Conservation (phyloP, 2,113 vertebrate genomes). For the Lepisosteus oculatus region DNA sequence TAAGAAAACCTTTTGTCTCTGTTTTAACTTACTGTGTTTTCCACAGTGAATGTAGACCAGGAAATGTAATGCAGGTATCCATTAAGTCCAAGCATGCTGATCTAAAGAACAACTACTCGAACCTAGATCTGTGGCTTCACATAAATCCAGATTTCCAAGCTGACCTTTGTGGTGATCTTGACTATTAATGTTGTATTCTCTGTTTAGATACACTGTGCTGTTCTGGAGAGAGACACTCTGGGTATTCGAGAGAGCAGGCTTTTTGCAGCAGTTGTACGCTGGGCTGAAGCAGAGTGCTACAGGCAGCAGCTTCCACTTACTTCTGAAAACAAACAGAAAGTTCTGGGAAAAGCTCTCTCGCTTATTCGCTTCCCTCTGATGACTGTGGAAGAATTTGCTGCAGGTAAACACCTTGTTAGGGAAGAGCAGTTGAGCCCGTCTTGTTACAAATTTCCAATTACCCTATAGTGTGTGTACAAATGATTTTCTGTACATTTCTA, state of each 20-base stretch:
- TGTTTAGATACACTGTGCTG: constrained; percentile 83
- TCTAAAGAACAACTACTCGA: no score
- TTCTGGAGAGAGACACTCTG: constrained; percentile 88
- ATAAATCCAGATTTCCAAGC: no score
- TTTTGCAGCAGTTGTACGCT: constrained; percentile 88
- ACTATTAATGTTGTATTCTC: constrained; percentile 10
- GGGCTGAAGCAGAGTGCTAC: constrained; percentile 92
- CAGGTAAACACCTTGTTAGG: constrained; percentile 62
- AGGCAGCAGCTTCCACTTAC: constrained; percentile 84
- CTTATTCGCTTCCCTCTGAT: constrained; percentile 92
- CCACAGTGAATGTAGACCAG: neutral
- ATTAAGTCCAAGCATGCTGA: no score
- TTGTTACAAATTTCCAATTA: no score
- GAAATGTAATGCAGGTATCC: no score
- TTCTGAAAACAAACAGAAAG: constrained; percentile 85
- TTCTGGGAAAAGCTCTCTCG: constrained; percentile 86
- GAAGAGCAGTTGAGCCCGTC: no score
- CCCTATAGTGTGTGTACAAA: no score
- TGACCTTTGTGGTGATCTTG: neutral
- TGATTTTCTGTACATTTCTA: no score
- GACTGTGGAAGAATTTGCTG: constrained; percentile 92
- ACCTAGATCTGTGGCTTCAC: no score
- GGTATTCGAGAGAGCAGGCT: constrained; percentile 89
- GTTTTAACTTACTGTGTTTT: neutral
- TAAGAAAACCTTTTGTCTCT: constrained; percentile 41